Conservation (phyloP, 2,113 vertebrate species). For the Macquaria australasica region DNA sequence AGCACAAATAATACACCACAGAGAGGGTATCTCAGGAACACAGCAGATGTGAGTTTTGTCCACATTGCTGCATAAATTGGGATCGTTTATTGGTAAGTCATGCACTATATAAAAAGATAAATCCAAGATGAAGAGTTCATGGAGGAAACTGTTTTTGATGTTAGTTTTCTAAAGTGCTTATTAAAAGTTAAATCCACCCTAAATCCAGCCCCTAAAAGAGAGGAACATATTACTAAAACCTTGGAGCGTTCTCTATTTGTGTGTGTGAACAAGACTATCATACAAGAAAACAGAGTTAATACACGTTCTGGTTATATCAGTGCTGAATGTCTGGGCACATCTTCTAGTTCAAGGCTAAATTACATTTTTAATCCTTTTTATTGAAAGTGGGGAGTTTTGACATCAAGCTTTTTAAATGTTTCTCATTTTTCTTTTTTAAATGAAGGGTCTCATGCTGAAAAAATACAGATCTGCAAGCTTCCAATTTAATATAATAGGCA, state of each 20-base stretch:
- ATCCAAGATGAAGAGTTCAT: conserved; percentile 20
- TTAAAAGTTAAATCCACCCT: conserved; percentile 56
- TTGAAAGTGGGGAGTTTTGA: not conserved
- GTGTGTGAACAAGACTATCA: conserved; percentile 7
- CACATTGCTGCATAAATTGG: conserved; percentile 8
- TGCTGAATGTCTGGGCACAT: not conserved
- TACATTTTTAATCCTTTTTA: conserved; percentile 13
- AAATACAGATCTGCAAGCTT: not conserved
- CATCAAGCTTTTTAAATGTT: not conserved
- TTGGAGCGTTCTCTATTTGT: conserved; percentile 22
- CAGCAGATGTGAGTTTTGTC: conserved; percentile 6
- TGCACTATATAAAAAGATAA: conserved; percentile 5
- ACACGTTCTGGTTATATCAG: conserved; percentile 18
- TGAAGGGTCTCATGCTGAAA: not conserved
- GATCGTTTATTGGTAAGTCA: conserved; percentile 15
- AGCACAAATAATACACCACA: conserved; percentile 31
- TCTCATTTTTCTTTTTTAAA: not conserved
- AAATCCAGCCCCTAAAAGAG: conserved; percentile 17
- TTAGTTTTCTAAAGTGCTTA: conserved; percentile 33
- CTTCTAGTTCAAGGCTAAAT: conserved; percentile 20
- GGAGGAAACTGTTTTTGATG: conserved; percentile 21
- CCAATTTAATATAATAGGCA: not conserved
- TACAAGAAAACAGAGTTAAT: conserved; percentile 1
- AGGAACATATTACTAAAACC: conserved; percentile 7
- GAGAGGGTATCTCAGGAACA: conserved; percentile 56